Base-by-base conservation (phyloP, 2,113 vertebrate species). In the Leptocoma aspasia region DNA sequence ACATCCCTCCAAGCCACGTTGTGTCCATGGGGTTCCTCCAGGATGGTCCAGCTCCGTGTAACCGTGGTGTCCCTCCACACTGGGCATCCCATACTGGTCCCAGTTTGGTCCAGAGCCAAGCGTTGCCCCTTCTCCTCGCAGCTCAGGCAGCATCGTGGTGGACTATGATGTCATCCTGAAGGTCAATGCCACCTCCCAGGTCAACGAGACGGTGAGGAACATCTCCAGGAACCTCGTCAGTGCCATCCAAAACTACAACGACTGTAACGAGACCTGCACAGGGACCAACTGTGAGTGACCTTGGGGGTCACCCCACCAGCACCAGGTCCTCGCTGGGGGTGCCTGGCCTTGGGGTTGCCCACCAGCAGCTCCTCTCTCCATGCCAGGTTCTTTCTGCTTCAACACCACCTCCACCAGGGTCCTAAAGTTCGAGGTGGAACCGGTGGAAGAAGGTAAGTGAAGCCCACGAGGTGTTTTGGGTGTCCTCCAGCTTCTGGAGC, bases 361-460 rank as follows among this genome's bases (percentile, higher is more conserved):
- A 81, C 53, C 78, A 41, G 28, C 28, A 14, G 3, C n/a, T 81
- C 42, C 22, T 68, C n/a, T 49, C 14, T 47, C 42, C 42, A 5
- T 1, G 6, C 52, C 53, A 81, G 78, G 78, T 49, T 7, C 73
- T 2, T 8, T 81, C n/a, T 57, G 64, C 52, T 81, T 81, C 78
- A 39, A 33, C 28, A 0, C 5, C 41, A 4, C 0, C 41, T 12
- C 0, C 52, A 68, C 42, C n/a, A 0, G 0, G 0, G 6, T 47
- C 28, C 0, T 0, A 0, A 1, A 2, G 1, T 1, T 8, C 0
- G 4, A 0, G 3, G 33, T 37, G 77, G 2, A 31, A 3, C 5
- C 2, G 1, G 27, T 80, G 41, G 30, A 47, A 27, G 4, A 0
- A 69, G 0, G 78, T 59, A 14, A 59, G 64, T 2, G 63, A 57